Evolutionary conservation across 2,113 vertebrate species (phyloP).

Genomic region (Sialia sialis): DNA sequence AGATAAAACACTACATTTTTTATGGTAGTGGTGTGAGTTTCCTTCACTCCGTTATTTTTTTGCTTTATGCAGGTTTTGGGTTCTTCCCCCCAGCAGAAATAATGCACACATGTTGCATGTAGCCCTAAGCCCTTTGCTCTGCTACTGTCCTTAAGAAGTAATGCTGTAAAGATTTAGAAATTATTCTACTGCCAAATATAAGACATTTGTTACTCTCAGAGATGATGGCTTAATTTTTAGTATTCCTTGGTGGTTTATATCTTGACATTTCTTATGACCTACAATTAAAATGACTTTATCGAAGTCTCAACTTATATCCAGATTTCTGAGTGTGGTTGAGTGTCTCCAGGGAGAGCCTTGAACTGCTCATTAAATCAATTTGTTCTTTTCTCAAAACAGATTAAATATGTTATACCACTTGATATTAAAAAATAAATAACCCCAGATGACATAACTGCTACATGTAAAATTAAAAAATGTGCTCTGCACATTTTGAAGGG

Average conservation of each 20-base stretch:
- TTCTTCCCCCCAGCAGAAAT: not conserved
- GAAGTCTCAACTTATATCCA: constrained; percentile 24
- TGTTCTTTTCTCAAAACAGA: constrained; percentile 49
- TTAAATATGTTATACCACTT: constrained; percentile 43
- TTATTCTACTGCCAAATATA: not conserved
- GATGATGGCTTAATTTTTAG: constrained; percentile 50
- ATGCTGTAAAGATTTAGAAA: not conserved
- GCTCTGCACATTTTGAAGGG: not conserved
- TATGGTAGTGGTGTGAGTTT: not conserved
- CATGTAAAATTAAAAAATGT: constrained; percentile 13
- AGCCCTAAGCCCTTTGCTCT: not conserved
- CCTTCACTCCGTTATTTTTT: not conserved
- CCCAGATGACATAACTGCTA: not conserved
- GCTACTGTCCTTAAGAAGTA: not conserved
- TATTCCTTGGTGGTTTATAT: constrained; percentile 38
- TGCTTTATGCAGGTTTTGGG: not conserved
- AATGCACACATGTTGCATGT: not conserved
- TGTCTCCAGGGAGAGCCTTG: constrained; percentile 32
- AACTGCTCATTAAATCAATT: constrained; percentile 45
- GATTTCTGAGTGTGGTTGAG: constrained; percentile 4
- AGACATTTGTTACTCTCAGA: not conserved
- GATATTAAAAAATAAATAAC: constrained; percentile 52
- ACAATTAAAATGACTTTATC: constrained; percentile 37
- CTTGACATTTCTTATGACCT: constrained; percentile 41
- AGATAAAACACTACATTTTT: not conserved